Base-by-base conservation (phyloP, 2,888 invertebrate genomes). In the Apodemia zela region DNA sequence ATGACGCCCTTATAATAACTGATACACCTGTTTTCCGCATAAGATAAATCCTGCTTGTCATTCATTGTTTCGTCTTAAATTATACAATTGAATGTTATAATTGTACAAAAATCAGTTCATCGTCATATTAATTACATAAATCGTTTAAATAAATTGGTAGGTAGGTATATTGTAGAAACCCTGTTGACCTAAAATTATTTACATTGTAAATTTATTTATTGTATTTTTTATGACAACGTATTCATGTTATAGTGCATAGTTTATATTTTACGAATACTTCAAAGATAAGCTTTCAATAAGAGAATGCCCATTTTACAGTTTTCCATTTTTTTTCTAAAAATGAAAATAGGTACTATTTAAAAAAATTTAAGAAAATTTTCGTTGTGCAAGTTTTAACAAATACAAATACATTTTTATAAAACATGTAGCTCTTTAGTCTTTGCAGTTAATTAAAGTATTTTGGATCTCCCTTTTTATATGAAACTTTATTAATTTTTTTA, bases 171-270 rank as follows among this genome's bases (percentile, higher is more conserved):
- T 72, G 66, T 75, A 77, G 74, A 76, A 80, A 87, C 88, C 88
- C 88, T 88, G 88, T 85, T 84, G 81, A 80, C 87, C 88, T 77
- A 72, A 70, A 68, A 62, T 68, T 67, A 61, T 63, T 67, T 66
- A 68, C 67, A 68, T 66, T 64, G 67, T 69, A 72, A 71, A 73
- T 70, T 72, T 67, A 65, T 59, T 66, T 64, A 67, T 67, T 61
- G 64, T 62, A 42, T 42, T 42, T 59, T 35, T 62, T 64, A 59
- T 59, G 63, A 58, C 63, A 67, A 67, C 62, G 61, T 65, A 64
- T 65, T 49, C 38, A 45, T 54, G 61, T 42, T 10, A 47, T 35
- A 47, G 57, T 57, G 45, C 42, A 21, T 4, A 42, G 18, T 21
- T 51, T 21, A 18, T 18, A 25, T 15, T 18, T 54, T 21, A 54